Evolutionary conservation across 1,140 invertebrate species (phyloP), one percentile per base, ranked within the genome.

Genomic region (Trichomalopsis sarcophagae): DNA sequence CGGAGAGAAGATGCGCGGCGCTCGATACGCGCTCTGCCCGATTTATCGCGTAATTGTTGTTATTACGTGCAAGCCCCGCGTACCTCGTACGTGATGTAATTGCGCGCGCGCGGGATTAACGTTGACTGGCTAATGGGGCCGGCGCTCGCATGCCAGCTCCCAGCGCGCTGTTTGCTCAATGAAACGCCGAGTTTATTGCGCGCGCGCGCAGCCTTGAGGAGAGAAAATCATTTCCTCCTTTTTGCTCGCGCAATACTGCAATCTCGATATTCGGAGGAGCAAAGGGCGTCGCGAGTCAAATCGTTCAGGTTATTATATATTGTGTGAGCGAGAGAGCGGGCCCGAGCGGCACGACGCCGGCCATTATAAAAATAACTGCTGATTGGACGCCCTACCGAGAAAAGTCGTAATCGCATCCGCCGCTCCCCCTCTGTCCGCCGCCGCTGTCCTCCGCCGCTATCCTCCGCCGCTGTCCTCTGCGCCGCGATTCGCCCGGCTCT

Each of bases 361-460:
- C 89, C 90, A 92, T 93, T 93, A 92, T 91, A 93, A 93, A 93
- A 93, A 93, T 93, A 93, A 93, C 92, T 92, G 91, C 92, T 92
- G 93, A 93, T 93, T 92, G 92, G 90, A 92, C 92, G 91, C 90
- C 90, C 90, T 93, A 93, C 92, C 91, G 90, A 93, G 93, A 93
- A 93, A 93, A 93, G 92, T 93, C 92, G 90, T 93, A 93, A 93
- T 93, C 92, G 91, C 90, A 91, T 92, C 92, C 47, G 47, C 13
- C 55, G 55, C 55, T 85, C 86, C 55, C 86, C 86, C 86, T 76
- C 84, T 84, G 78, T 66, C n/a, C n/a, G n/a, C n/a, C n/a, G 2
- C 2, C 66, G 9, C 23, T 14, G 50, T 9, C 68, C 81, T 71
- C 80, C 76, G 73, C 83, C 75, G 21, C 74, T 78, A 14, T 79